Conservation (phyloP, 2,113 vertebrate genomes). For the Urocynchramus pylzowi region DNA sequence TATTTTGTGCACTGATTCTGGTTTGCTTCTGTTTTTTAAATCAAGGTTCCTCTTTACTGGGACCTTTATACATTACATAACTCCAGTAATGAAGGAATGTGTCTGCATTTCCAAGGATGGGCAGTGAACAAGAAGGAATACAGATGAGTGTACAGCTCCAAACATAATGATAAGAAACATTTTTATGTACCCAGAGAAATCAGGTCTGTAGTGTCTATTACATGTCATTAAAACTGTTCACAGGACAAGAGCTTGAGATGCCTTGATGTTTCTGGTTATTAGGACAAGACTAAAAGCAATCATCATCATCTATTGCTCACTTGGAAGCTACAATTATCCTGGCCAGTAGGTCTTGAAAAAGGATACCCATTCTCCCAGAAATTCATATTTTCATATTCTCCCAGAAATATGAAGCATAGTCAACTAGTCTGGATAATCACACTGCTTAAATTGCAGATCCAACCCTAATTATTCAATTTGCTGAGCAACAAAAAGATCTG, state of each 20-base stretch:
- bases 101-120: background rate
- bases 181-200: background rate
- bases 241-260: background rate
- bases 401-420: background rate
- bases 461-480: background rate
- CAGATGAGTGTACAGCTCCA: background rate
- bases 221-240: background rate
- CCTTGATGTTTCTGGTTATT: background rate
- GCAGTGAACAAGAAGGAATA: background rate
- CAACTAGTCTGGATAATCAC: background rate
- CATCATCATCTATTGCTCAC: background rate
- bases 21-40: background rate
- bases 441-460: background rate
- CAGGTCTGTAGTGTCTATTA: background rate
- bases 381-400: too few relatives aligned
- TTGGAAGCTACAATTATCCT: background rate
- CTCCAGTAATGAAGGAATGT: background rate
- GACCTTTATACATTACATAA: background rate
- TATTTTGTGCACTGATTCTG: background rate
- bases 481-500: background rate
- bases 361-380: background rate
- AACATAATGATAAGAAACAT: fast-evolving
- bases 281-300: background rate
- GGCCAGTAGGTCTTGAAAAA: background rate
- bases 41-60: background rate